A percentile compares a stretch with the other conserved stretches of the same genome.
phyloP scores from a whole-genome alignment of 2,888 invertebrate species.

The Hydriomena furcata region DNA sequence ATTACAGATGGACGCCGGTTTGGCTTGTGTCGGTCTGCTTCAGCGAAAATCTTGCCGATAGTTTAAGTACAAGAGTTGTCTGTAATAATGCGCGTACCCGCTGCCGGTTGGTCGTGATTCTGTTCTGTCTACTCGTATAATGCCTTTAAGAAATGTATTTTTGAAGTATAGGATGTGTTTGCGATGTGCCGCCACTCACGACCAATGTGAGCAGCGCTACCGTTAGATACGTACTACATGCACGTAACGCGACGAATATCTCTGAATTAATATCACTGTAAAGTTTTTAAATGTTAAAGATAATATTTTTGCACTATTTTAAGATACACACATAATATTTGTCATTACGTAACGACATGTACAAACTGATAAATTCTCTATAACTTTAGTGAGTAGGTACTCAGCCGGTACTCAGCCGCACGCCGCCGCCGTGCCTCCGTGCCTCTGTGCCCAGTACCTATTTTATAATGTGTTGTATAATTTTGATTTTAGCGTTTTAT shows the following conservation, averaged over 20 bases:
- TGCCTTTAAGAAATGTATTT: slow-evolving; percentile 7
- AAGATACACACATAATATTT: slow-evolving; percentile 43
- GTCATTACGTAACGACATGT: slow-evolving; percentile 52
- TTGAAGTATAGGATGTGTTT: background rate
- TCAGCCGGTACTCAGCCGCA: slow-evolving; percentile 20
- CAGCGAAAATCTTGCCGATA: slow-evolving; percentile 50
- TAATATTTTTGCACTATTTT: slow-evolving; percentile 50
- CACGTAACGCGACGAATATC: slow-evolving; percentile 22
- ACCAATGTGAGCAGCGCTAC: background rate
- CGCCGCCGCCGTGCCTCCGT: slow-evolving; percentile 2
- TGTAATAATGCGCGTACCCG: background rate
- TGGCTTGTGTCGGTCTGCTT: slow-evolving; percentile 14
- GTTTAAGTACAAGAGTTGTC: slow-evolving; percentile 43
- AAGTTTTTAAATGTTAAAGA: slow-evolving; percentile 36
- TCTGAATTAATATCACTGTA: slow-evolving; percentile 19
- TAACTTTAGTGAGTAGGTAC: slow-evolving; percentile 20
- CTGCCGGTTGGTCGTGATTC: background rate
- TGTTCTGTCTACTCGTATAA: background rate
- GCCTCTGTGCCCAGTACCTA: too few species aligned
- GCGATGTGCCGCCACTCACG: background rate
- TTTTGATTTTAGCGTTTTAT: slow-evolving; percentile 51
- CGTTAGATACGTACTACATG: background rate
- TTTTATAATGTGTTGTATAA: slow-evolving; percentile 59
- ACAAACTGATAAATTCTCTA: slow-evolving; percentile 50
- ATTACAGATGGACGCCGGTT: slow-evolving; percentile 6